Percentiles rank a stretch among this genome's conserved stretches.
These are phyloP conservation scores for Saxidomus purpurata DNA, from an alignment of 1,140 invertebrate species.

Conservation along the genomic window DNA sequence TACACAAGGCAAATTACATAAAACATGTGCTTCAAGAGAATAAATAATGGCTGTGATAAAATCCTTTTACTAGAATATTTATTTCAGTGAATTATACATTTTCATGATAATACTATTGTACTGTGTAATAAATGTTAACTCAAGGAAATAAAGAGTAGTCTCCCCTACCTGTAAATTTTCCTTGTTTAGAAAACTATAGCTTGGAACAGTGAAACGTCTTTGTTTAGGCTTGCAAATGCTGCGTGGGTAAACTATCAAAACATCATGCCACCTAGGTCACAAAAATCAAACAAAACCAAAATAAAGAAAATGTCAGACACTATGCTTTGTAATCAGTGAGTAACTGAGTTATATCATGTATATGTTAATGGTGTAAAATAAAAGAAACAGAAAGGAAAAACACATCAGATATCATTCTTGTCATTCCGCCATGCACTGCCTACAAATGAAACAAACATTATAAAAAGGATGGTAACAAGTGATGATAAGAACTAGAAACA, in stretches of 20 bases:
- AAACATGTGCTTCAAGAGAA: no score
- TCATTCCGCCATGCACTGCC: conserved; percentile 11
- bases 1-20: no score
- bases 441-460: not conserved
- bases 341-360: not conserved
- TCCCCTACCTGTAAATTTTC: conserved; percentile 80
- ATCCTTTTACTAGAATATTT: no score
- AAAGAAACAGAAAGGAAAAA: not conserved
- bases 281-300: conserved; percentile 38
- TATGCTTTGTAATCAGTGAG: not conserved
- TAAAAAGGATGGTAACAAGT: no score
- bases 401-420: not conserved
- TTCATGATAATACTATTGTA: no score
- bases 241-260: conserved; percentile 85
- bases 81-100: no score
- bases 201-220: conserved; percentile 76
- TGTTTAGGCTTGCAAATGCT: conserved; percentile 82
- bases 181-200: conserved; percentile 78
- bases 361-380: not conserved
- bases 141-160: not conserved
- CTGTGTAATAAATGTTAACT: no score
- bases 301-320: not conserved
- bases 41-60: no score
- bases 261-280: conserved; percentile 86
- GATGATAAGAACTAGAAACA: no score